Percentiles rank a stretch among this genome's conserved stretches.
Conservation (phyloP, 2,797 vertebrate genomes). For the Muscicapa comitata region DNA sequence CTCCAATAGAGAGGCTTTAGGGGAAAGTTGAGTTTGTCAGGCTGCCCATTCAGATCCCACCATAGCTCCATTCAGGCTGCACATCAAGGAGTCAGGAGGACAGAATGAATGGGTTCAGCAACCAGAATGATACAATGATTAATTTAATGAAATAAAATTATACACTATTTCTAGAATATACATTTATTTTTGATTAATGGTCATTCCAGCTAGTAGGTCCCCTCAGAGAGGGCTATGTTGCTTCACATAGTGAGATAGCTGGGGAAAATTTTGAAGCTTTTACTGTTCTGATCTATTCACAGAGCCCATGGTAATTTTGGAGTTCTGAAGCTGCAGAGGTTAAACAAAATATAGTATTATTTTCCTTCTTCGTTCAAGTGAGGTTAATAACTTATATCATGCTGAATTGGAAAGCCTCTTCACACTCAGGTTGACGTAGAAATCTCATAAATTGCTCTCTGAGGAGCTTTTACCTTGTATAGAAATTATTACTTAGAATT, state of each 20-base stretch:
- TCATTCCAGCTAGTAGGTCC: not conserved
- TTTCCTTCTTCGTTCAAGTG: not conserved
- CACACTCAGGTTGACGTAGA: not conserved
- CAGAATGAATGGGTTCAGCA: not conserved
- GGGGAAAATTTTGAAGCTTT: not conserved
- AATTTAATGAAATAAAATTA: not conserved
- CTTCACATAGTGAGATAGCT: not conserved
- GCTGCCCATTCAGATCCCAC: not conserved
- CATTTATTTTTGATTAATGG: not conserved
- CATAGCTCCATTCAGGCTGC: not conserved
- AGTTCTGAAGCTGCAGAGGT: not conserved
- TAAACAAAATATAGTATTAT: not conserved
- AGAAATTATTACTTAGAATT: not conserved
- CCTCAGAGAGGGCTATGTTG: fast-evolving
- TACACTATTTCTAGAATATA: not conserved
- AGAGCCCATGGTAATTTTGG: not conserved
- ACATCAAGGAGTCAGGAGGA: not conserved
- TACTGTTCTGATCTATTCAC: not conserved
- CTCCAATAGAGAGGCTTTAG: not conserved
- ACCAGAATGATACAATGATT: not conserved
- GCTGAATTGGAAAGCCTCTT: not conserved
- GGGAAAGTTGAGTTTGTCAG: not conserved
- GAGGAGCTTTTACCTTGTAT: not conserved
- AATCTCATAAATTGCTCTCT: not conserved
- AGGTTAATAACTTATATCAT: not conserved